phyloP scores from a whole-genome alignment of 2,113 vertebrate genomes.

The Ornithorhynchus anatinus region DNA sequence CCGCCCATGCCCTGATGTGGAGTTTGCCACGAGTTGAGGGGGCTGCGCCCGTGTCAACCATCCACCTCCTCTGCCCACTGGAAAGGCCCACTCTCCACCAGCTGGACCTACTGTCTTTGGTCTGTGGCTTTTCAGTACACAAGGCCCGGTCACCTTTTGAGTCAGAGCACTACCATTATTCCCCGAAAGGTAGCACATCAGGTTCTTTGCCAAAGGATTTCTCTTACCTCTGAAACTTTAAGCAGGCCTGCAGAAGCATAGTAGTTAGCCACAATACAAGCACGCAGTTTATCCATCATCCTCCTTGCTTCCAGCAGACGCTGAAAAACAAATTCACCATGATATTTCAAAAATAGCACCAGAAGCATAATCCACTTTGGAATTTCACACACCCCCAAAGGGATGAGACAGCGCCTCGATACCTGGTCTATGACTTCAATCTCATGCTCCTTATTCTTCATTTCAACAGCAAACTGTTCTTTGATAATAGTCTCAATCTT shows the following conservation, averaged over 20 bases:
- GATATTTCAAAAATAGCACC: neutral
- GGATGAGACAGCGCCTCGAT: constrained; percentile 37
- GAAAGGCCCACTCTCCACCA: too few species aligned
- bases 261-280: constrained; percentile 97
- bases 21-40: too few species aligned
- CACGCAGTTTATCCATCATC: constrained; percentile 99
- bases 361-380: neutral
- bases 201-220: too few species aligned
- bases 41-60: too few species aligned
- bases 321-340: constrained; percentile 63
- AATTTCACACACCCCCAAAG: too few species aligned
- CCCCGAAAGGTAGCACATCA: neutral
- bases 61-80: too few species aligned
- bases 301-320: constrained; percentile 94
- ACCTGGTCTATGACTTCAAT: constrained; percentile 98
- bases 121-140: too few species aligned
- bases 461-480: constrained; percentile 94
- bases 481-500: constrained; percentile 97
- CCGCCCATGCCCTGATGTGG: too few species aligned
- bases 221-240: constrained; percentile 90
- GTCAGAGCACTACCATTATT: too few species aligned
- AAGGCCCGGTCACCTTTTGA: too few species aligned
- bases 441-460: constrained; percentile 98
- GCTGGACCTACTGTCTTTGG: too few species aligned
- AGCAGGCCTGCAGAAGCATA: constrained; percentile 90